A percentile compares a stretch with the other conserved stretches of the same genome.
phyloP scores from a whole-genome alignment of 2,888 invertebrate species.

The Epiblema foenella region DNA sequence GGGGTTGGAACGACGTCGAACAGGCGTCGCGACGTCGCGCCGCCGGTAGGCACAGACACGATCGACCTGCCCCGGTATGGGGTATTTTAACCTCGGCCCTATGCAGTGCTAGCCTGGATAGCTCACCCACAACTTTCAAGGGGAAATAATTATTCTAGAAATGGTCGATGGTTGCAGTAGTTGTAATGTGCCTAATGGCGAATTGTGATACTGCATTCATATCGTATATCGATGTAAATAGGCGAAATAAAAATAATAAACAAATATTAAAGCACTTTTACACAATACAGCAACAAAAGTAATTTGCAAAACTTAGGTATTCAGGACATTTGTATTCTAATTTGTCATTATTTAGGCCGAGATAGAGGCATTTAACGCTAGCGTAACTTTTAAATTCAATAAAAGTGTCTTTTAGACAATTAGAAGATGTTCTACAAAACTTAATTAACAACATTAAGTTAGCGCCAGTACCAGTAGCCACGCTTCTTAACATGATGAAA shows the following conservation, averaged over 20 bases:
- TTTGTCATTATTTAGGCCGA: conserved; percentile 19
- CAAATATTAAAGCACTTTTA: not conserved
- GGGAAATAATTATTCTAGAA: not conserved
- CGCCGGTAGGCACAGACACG: conserved; percentile 45
- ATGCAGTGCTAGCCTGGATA: conserved; percentile 15
- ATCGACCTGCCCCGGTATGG: conserved; percentile 43
- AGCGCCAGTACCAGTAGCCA: too few relatives aligned
- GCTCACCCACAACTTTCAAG: conserved; percentile 16
- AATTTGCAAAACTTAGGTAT: not conserved
- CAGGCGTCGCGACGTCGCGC: conserved; percentile 54
- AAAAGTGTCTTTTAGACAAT: conserved; percentile 9
- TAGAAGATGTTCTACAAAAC: conserved; percentile 7
- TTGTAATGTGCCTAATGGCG: too few relatives aligned
- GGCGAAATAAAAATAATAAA: not conserved
- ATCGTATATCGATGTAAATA: not conserved
- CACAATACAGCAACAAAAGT: conserved; percentile 4
- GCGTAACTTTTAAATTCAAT: conserved; percentile 28
- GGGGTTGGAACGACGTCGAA: conserved; percentile 60
- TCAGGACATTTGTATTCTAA: conserved; percentile 14
- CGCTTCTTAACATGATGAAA: too few relatives aligned
- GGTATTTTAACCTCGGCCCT: conserved; percentile 31
- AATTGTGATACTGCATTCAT: too few relatives aligned
- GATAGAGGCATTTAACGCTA: conserved; percentile 7
- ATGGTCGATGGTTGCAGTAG: too few relatives aligned
- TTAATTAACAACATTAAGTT: not conserved